Evolutionary conservation across 2,888 invertebrate species (phyloP), one percentile per base, ranked within the genome.

Genomic region (Bimastos eiseni): DNA sequence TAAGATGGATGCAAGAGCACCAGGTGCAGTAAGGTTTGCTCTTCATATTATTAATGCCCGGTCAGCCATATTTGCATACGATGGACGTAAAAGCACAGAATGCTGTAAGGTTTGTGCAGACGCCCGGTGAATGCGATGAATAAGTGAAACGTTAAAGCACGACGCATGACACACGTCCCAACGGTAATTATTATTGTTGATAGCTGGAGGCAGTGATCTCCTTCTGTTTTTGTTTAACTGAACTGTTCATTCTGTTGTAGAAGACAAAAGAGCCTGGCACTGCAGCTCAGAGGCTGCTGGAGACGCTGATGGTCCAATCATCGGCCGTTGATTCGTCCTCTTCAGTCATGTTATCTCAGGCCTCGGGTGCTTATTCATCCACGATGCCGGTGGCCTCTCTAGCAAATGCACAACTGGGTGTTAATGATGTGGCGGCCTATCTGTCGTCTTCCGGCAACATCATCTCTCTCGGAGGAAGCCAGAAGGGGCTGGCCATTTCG

Each of bases 221-320:
- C 44, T 44, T 44, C 6, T 49, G 24, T 24, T 49, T 49, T 49
- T 19, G 49, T 49, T 24, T 21, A 49, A 49, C 49, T 24, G 49
- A 49, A 17, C 21, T 19, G 49, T 49, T 21, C 0, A n/a, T 37
- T 86, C 24, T 86, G 24, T 86, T 86, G 86, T 37, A 86, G 86
- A 86, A 86, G 37, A 24, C n/a, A 15, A 86, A 86, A 86, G 86
- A 86, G 21, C 34, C 86, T 3, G 37, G 37, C 86, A 86, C 36
- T 86, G 86, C 36, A 37, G 34, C 86, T 86, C 86, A 86, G 37
- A 86, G 37, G 86, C 86, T 37, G 34, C 86, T 86, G 34, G 86
- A 86, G 86, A 86, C 86, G 11, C 37, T 37, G 11, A 37, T 86
- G 36, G 86, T 86, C 37, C 86, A 86, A 17, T 37, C 86, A 21